Percentiles rank a stretch among this genome's conserved stretches.
These are phyloP conservation scores for Anoplius nigerrimus DNA, from an alignment of 2,888 invertebrate genomes.

Conservation along the genomic window DNA sequence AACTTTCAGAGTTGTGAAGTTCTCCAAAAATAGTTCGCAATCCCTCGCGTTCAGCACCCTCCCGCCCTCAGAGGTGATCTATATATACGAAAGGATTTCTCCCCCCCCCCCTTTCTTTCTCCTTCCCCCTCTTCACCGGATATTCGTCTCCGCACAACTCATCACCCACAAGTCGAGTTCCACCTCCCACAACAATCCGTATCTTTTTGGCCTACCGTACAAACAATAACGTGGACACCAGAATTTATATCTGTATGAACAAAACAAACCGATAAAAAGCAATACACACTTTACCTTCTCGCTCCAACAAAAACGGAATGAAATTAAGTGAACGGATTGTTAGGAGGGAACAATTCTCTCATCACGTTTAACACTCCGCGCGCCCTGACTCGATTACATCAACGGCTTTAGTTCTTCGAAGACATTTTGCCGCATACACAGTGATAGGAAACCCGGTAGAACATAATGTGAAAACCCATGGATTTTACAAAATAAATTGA, in stretches of 20 bases:
- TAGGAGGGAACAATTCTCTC: too few relatives aligned
- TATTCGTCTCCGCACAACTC: constrained; percentile 33
- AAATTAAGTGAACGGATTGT: too few relatives aligned
- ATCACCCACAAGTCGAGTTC: constrained; percentile 24
- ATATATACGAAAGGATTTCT: constrained; percentile 54
- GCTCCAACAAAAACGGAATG: too few relatives aligned
- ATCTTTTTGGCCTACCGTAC: too few relatives aligned
- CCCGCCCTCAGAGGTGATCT: constrained; percentile 46
- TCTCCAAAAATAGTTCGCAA: constrained; percentile 73
- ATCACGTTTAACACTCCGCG: too few relatives aligned
- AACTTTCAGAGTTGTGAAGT: constrained; percentile 48
- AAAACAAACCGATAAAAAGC: constrained; percentile 31
- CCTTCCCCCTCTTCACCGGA: constrained; percentile 32
- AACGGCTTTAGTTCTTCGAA: too few relatives aligned
- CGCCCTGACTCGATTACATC: too few relatives aligned
- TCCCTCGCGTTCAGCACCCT: constrained; percentile 62
- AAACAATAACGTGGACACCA: constrained; percentile 2
- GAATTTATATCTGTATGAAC: constrained; percentile 50
- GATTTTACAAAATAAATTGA: constrained; percentile 28
- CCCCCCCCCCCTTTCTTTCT: constrained; percentile 2
- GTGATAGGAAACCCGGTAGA: too few relatives aligned
- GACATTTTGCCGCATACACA: too few relatives aligned
- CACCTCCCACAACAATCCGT: too few relatives aligned
- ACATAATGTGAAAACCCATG: constrained; percentile 18
- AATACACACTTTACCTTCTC: too few relatives aligned